A percentile compares a stretch with the other conserved stretches of the same genome.
Conservation (phyloP, 2,113 vertebrate genomes). For the Muntiacus reevesi region DNA sequence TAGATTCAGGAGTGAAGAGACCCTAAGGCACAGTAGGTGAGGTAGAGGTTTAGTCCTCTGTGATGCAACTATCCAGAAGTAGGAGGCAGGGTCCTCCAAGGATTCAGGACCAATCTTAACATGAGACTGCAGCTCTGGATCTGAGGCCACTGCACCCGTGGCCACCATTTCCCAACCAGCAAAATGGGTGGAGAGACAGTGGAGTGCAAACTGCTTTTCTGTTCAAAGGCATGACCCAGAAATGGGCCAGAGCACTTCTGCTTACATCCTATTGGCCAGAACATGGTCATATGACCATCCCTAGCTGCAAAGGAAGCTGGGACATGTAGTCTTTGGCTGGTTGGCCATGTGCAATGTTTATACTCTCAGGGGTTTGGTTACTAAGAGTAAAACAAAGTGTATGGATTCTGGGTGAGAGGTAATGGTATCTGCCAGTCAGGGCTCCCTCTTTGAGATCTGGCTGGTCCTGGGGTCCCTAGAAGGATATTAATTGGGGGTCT, state of each 20-base stretch:
- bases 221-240: not conserved
- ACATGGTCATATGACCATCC: not conserved
- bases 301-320: slow-evolving; percentile 11
- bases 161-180: not conserved
- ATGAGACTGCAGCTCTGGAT: not conserved
- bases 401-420: not conserved
- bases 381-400: not conserved
- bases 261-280: not conserved
- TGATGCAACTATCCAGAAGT: not conserved
- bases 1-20: not conserved
- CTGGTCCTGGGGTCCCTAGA: not conserved
- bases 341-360: not conserved
- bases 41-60: not conserved
- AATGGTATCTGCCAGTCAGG: not conserved
- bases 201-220: not conserved
- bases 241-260: not conserved
- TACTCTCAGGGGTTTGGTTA: not conserved
- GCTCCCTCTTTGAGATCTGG: not conserved
- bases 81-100: not conserved
- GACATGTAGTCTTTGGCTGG: slow-evolving; percentile 38
- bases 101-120: not conserved
- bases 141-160: not conserved
- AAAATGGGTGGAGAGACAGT: not conserved
- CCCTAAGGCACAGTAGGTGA: too few species aligned
- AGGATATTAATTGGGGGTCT: not conserved